Evolutionary conservation across 2,113 vertebrate genomes (phyloP).

Genomic region (Planiliza haematocheilus): DNA sequence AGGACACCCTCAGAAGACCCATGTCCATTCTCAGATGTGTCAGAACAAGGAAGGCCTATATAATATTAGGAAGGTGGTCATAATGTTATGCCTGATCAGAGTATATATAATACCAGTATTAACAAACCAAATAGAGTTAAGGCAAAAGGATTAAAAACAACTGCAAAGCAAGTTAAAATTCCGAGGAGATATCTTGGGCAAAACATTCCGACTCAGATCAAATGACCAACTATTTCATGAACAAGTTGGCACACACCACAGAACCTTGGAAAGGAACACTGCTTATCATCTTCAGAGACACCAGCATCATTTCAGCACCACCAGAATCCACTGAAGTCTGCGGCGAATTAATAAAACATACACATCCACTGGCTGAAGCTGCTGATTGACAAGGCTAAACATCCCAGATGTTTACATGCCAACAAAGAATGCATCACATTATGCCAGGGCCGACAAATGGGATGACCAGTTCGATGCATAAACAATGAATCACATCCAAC

Average conservation of each 20-base stretch:
- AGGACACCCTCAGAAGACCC: no score
- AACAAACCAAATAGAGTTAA: no score
- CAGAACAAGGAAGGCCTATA: no score
- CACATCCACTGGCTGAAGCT: slow-evolving; percentile 18
- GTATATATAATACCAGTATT: no score
- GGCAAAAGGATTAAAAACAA: no score
- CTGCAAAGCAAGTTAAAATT: no score
- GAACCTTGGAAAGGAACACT: neutral
- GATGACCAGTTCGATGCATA: slow-evolving; percentile 43
- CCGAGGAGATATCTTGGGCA: no score
- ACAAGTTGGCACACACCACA: neutral
- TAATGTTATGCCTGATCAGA: no score
- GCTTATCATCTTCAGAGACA: neutral
- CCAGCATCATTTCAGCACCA: neutral
- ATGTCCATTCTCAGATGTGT: no score
- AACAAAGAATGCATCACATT: slow-evolving; percentile 46
- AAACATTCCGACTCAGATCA: no score
- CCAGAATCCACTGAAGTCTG: neutral
- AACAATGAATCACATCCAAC: slow-evolving; percentile 57
- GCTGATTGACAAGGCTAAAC: slow-evolving; percentile 44
- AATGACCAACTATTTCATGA: neutral
- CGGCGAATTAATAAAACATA: slow-evolving; percentile 20
- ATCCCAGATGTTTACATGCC: slow-evolving; percentile 54
- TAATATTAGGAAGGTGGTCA: no score
- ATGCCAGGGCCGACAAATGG: slow-evolving; percentile 48